Base-by-base conservation (phyloP, 2,888 invertebrate species). In the Opisthograptis luteolata region DNA sequence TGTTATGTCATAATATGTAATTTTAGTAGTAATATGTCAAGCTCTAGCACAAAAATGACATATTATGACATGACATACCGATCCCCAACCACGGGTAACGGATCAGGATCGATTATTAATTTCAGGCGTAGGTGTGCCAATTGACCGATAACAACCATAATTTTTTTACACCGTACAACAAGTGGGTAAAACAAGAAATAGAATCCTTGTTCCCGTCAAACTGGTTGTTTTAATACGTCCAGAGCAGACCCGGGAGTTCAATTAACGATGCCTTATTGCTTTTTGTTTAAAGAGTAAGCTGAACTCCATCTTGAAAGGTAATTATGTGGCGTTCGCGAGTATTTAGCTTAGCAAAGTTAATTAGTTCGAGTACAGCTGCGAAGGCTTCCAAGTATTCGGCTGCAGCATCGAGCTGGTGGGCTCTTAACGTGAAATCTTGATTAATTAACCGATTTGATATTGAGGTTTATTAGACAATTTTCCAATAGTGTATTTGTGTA, bases 301-400 rank as follows among this genome's bases (percentile, higher is more conserved):
- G 56, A 58, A 60, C 55, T 52, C 63, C 67, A 68, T 66, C 62
- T 60, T 49, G 50, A 59, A 58, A 68, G 70, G 70, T 72, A 73
- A 73, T 75, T 75, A 68, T 64, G 58, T 54, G 56, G 65, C 55
- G 57, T 67, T 70, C 70, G 70, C 60, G 64, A 77, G 75, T 73
- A 70, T 76, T 74, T 70, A 75, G 73, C 74, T 81, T 70, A 71
- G 71, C 68, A 73, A 81, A 82, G 79, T 81, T 85, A 85, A 83
- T 86, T 82, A 83, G 78, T 71, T 65, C 48, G 50, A 60, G 69
- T 58, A 64, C 81, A 78, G 78, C 76, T 81, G 82, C 51, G 51
- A 57, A 53, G 37, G 39, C 9, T 25, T 15, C 12, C 19, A 44
- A 36, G 22, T 24, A 25, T 34, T 40, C 12, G n/a, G 3, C 7